Evolutionary conservation across 2,888 invertebrate species (phyloP), one percentile per base, ranked within the genome.

Genomic region (Macrophya alboannulata): DNA sequence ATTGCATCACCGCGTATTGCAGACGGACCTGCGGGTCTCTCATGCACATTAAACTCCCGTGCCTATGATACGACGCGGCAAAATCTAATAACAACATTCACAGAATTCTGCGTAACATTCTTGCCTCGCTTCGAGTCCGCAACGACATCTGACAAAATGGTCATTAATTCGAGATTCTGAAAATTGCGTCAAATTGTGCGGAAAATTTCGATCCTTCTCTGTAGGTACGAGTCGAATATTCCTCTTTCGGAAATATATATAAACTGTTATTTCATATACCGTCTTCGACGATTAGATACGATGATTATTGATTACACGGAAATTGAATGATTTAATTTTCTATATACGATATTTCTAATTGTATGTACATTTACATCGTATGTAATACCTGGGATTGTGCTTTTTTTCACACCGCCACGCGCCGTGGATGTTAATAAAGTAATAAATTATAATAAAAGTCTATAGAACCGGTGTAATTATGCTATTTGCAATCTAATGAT

Each of bases 401-500:
- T 25, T 31, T 17, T 8, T 37, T 65, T 0, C 4, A 4, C 31
- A 68, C 17, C 1, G 68, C 68, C 68, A 68, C 68, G 68, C 68
- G 68, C 68, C 68, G 0, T n/a, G n/a, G n/a, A 21, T 25, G 25
- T 45, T 74, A 51, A 51, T 74, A 15, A 31, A 62, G 59, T 62
- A 81, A 81, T 83, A 68, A 83, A 83, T 65, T 51, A 21, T 68
- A 68, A 48, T 83, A 40, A 83, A 83, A 83, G 25, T 55, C 45
- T 55, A 74, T 25, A 77, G 31, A 9, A 1, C 3, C n/a, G 62
- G 15, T 40, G 62, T 83, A 83, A 83, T 83, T 71, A 71, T 68
- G 83, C 68, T 68, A 83, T 83, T 71, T 71, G 51, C 51, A 83
- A 71, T 83, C 65, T 83, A 71, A 83, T 83, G 51, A 83, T 83